These are phyloP conservation scores for Gisinianus flammeolus DNA, from an alignment of 2,888 invertebrate species.

Conservation along the genomic window DNA sequence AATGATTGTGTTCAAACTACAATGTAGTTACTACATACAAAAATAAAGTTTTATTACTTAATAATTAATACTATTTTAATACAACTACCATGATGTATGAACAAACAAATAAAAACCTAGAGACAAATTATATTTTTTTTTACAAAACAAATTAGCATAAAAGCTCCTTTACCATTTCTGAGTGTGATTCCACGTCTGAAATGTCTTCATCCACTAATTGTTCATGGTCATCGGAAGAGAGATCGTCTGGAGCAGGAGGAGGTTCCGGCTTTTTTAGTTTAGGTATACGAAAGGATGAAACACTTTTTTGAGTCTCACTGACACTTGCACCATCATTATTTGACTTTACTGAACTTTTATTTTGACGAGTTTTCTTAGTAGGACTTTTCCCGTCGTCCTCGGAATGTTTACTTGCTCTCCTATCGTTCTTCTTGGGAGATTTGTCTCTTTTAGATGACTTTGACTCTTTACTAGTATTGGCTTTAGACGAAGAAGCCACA, in stretches of 20 bases:
- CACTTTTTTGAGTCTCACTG: constrained; percentile 14
- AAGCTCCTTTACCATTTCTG: constrained; percentile 3
- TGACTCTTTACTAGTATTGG: constrained; percentile 27
- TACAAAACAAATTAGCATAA: too few species aligned
- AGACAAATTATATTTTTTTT: too few species aligned
- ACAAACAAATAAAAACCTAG: too few species aligned
- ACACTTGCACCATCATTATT: constrained; percentile 9
- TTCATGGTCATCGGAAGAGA: neutral
- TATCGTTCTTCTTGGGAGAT: constrained; percentile 13
- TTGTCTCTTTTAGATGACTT: constrained; percentile 19
- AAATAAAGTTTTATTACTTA: too few species aligned
- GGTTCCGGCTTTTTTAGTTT: constrained; percentile 63
- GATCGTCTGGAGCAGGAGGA: constrained; percentile 51
- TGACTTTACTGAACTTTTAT: constrained; percentile 15
- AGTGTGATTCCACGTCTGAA: neutral
- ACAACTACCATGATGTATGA: too few species aligned
- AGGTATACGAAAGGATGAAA: constrained; percentile 65
- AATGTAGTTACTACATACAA: too few species aligned
- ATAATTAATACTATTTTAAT: too few species aligned
- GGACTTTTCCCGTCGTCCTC: neutral
- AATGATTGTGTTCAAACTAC: too few species aligned
- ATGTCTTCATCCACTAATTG: neutral
- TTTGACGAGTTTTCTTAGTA: neutral
- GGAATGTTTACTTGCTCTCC: neutral
- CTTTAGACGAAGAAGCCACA: too few species aligned